Base-by-base conservation (phyloP, 2,888 invertebrate genomes). In the Acrobasis consociella region DNA sequence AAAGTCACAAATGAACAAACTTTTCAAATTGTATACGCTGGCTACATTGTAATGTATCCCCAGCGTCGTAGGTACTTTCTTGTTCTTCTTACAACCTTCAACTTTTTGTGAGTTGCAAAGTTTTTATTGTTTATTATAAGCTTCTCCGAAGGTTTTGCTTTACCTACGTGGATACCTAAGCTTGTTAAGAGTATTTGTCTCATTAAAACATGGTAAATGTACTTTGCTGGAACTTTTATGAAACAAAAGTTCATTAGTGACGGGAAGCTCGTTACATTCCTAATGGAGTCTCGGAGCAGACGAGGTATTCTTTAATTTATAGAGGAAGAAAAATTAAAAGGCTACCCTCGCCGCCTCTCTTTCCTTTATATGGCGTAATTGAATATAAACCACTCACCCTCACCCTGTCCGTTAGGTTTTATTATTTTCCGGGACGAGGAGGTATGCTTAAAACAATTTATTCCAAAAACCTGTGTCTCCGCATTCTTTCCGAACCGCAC, bases 331-430 rank as follows among this genome's bases (percentile, higher is more conserved):
- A 60, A 49, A 60, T 60, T 50, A 50, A 49, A 50, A 49, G 37
- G 11, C 15, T 49, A 7, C 37, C 1, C 16, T 39, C 16, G 10
- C 22, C 58, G 16, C 38, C 16, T 15, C 11, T 11, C 15, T 15
- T 16, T 42, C 37, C 31, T 59, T n/a, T 49, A 49, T 49, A n/a
- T 59, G 15, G 38, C 37, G 59, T 59, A 59, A 59, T 59, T 59
- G 50, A 49, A 59, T 50, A 50, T 59, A 59, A 59, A 59, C 46
- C 31, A 59, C 50, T 59, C 50, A 16, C 37, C 37, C 13, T 49
- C 11, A n/a, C 22, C 22, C 37, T 37, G 67, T 69, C 65, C 66
- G 64, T 62, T 64, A 17, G 42, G 42, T 56, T 56, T 56, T 56
- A 56, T 56, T 39, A 56, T 55, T 60, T 65, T 17, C 49, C 22